Evolutionary conservation across 2,113 vertebrate species (phyloP).

Genomic region (Podilymbus podiceps): DNA sequence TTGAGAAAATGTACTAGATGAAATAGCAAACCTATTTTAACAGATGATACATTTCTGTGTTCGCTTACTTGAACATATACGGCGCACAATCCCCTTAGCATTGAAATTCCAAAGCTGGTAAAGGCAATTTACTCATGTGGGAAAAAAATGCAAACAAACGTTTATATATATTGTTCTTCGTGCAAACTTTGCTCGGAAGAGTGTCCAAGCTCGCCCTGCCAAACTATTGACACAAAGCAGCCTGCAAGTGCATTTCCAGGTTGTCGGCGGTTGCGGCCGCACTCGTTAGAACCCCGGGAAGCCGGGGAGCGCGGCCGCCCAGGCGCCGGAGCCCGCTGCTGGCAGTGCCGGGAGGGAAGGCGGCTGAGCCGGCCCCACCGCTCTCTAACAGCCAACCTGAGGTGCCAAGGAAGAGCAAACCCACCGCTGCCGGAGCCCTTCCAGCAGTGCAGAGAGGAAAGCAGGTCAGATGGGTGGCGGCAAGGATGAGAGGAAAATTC

Average conservation of each 20-base stretch:
- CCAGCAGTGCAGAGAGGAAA: not conserved
- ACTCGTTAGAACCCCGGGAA: not conserved
- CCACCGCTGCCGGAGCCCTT: not conserved
- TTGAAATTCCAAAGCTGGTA: not conserved
- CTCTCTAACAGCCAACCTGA: not conserved
- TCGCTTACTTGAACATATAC: not conserved
- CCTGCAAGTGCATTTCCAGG: not conserved
- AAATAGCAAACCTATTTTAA: not conserved
- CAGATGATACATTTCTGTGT: not conserved
- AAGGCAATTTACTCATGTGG: not conserved
- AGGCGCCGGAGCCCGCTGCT: not conserved
- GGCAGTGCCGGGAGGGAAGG: not conserved
- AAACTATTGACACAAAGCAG: not conserved
- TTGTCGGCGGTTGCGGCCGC: accelerated
- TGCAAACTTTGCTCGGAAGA: not conserved
- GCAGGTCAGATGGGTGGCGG: no score
- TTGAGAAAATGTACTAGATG: not conserved
- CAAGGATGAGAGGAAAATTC: not conserved
- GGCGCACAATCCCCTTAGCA: not conserved
- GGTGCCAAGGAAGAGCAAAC: no score
- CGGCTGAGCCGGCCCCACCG: not conserved
- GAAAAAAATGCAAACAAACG: not conserved
- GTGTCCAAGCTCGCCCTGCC: not conserved
- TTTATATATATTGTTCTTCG: not conserved
- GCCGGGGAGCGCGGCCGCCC: not conserved